Evolutionary conservation across 2,797 vertebrate species (phyloP), one percentile per base, ranked within the genome.

Genomic region (Schizopygopsis malacanthus): DNA sequence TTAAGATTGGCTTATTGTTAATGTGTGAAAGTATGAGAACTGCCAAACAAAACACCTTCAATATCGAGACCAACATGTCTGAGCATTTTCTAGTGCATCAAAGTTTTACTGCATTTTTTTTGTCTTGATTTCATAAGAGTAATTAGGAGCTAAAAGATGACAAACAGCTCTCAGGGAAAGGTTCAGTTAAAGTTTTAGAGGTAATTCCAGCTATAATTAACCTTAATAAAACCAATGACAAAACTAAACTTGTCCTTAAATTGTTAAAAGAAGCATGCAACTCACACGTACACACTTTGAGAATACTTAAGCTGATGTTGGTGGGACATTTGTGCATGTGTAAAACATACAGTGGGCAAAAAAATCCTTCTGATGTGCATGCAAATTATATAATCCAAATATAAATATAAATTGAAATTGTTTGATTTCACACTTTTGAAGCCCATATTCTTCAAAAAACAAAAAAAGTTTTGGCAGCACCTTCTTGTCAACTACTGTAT

Each of bases 11-110:
- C 20, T 72, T 33, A 39, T 54, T 72, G 20, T 43, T 70, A 56
- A 10, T 76, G 18, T 86, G 70, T 81, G 16, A 82, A 82, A 70
- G 39, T 69, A 39, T 67, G 15, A 81, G 69, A 45, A 72, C 50
- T 69, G 63, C 80, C 85, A 82, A 78, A 43, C 67, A 45, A 72
- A 77, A 20, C 65, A 87, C 67, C 61, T 73, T 83, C 45, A 65
- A 72, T 71, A 79, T 37, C 8, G 18, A 79, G 59, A 69, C 75
- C 22, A 72, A 79, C 81, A 83, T 65, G 52, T 67, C 67, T 79
- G 69, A 63, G 69, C 52, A 73, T 79, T 72, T 52, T 83, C 50
- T 52, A 25, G 13, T 47, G 72, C 18, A 20, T 65, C 69, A 63
- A 79, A 33, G 41, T 15, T 41, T 50, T 43, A 52, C n/a, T 7